phyloP scores from a whole-genome alignment of 2,888 invertebrate species.

The Cybosia mesomella region DNA sequence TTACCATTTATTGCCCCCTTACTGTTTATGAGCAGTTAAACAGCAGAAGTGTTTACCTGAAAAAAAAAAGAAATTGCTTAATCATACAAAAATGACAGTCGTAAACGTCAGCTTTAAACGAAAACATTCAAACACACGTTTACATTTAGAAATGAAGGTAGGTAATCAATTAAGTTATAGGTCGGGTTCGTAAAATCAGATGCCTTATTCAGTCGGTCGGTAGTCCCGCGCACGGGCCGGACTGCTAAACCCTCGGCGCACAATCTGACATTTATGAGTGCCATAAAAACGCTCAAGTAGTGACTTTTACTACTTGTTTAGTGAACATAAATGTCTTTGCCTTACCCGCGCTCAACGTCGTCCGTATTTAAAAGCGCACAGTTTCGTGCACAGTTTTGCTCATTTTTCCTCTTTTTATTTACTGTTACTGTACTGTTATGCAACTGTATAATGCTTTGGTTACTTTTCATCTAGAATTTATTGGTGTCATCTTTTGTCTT shows the following conservation, averaged over 20 bases:
- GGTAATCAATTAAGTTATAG: slow-evolving; percentile 76
- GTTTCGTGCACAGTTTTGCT: slow-evolving; percentile 84
- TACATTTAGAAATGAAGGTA: slow-evolving; percentile 71
- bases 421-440: slow-evolving; percentile 84
- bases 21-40: slow-evolving; percentile 62
- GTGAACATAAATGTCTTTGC: slow-evolving; percentile 88
- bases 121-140: slow-evolving; percentile 54
- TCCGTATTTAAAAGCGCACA: slow-evolving; percentile 86
- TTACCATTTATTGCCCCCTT: slow-evolving; percentile 70
- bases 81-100: slow-evolving; percentile 61
- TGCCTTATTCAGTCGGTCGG: slow-evolving; percentile 59
- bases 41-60: slow-evolving; percentile 75
- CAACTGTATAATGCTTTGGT: slow-evolving; percentile 85
- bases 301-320: slow-evolving; percentile 88
- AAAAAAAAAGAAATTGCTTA: slow-evolving; percentile 65
- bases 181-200: slow-evolving; percentile 54
- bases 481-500: slow-evolving; percentile 81
- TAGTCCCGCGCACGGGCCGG: slow-evolving; percentile 67
- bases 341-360: slow-evolving; percentile 84
- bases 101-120: slow-evolving; percentile 57
- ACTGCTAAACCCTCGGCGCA: slow-evolving; percentile 79
- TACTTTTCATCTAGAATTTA: slow-evolving; percentile 85
- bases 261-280: slow-evolving; percentile 88
- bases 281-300: slow-evolving; percentile 88
- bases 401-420: slow-evolving; percentile 84